phyloP scores from a whole-genome alignment of 2,797 vertebrate species.

The Malacoctenus gilli region DNA sequence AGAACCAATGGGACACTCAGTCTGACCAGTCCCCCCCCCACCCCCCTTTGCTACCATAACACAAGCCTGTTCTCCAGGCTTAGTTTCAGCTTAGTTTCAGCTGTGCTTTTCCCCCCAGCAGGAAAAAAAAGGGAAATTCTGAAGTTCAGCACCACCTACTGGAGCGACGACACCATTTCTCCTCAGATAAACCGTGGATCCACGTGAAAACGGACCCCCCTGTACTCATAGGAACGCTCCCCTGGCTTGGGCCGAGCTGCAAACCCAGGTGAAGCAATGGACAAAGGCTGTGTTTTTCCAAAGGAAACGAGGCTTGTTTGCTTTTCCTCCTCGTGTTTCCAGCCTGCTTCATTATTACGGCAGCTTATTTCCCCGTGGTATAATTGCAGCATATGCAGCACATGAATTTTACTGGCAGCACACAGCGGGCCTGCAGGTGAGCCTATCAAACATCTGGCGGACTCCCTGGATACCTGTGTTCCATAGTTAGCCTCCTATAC shows the following conservation, averaged over 20 bases:
- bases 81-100: slow-evolving; percentile 69
- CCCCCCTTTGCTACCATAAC: slow-evolving; percentile 44
- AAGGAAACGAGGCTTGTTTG: slow-evolving; percentile 64
- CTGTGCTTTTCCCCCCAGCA: slow-evolving; percentile 34
- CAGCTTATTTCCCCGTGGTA: slow-evolving; percentile 78
- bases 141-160: slow-evolving; percentile 70
- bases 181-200: not conserved
- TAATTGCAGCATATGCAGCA: slow-evolving; percentile 76
- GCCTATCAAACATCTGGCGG: slow-evolving; percentile 79
- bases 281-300: slow-evolving; percentile 56
- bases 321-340: slow-evolving; percentile 67
- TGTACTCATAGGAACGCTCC: slow-evolving; percentile 12
- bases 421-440: slow-evolving; percentile 77
- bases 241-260: slow-evolving; percentile 15
- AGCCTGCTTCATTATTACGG: slow-evolving; percentile 71
- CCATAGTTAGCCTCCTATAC: slow-evolving; percentile 69
- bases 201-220: slow-evolving; percentile 15
- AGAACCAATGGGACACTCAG: slow-evolving; percentile 66
- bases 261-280: slow-evolving; percentile 15
- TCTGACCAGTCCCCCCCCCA: slow-evolving; percentile 51
- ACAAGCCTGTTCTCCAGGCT: slow-evolving; percentile 36
- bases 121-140: slow-evolving; percentile 21
- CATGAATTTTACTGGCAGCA: slow-evolving; percentile 76
- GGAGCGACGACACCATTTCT: slow-evolving; percentile 44
- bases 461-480: slow-evolving; percentile 76